These are phyloP conservation scores for Tinea trinotella DNA, from an alignment of 2,888 invertebrate genomes.

Conservation along the genomic window DNA sequence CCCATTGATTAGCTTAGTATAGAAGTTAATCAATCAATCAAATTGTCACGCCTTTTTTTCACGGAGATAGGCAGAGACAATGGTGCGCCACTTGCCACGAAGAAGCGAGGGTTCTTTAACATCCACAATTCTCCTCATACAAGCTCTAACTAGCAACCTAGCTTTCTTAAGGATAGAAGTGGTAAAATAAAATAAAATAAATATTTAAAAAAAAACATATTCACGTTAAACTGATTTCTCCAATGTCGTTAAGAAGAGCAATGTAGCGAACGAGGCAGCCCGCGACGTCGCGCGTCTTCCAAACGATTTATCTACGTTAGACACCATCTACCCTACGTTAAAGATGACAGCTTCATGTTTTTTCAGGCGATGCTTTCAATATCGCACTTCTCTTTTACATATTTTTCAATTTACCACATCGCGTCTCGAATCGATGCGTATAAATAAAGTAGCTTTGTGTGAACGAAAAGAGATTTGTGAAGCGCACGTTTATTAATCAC, in stretches of 20 bases:
- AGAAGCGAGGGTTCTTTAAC: no score
- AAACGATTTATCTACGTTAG: constrained; percentile 53
- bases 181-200: not conserved
- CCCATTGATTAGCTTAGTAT: no score
- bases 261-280: constrained; percentile 49
- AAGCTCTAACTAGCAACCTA: no score
- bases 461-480: constrained; percentile 31
- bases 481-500: constrained; percentile 26
- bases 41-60: no score
- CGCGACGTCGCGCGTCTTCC: constrained; percentile 36
- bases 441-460: constrained; percentile 38
- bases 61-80: no score
- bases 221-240: constrained; percentile 54
- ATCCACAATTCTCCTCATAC: no score
- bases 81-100: no score
- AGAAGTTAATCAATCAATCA: no score
- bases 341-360: constrained; percentile 62
- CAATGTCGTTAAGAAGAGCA: constrained; percentile 59
- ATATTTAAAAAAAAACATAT: constrained; percentile 44
- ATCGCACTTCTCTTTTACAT: constrained; percentile 48
- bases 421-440: constrained; percentile 26
- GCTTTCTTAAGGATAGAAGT: no score
- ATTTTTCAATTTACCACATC: constrained; percentile 56
- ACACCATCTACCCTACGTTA: constrained; percentile 51
- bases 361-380: constrained; percentile 52